Evolutionary conservation across 1,140 invertebrate species (phyloP).

Genomic region (Ceratoteleas bidentatus): DNA sequence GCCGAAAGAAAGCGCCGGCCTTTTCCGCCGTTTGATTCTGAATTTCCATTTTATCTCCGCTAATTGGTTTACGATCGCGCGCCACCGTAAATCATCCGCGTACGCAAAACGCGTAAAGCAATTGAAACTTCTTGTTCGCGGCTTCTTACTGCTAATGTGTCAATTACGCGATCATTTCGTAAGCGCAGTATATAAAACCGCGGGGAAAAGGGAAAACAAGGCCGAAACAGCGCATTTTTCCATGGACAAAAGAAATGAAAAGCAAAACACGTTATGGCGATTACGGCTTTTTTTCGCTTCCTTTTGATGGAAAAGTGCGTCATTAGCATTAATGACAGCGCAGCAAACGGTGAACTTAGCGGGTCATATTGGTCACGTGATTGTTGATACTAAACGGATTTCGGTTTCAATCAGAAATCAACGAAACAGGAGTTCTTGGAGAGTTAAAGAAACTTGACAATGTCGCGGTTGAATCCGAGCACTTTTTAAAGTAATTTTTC

Average conservation of each 20-base stretch:
- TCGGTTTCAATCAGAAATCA: no score
- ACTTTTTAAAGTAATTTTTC: no score
- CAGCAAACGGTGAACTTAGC: no score
- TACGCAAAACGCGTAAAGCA: slow-evolving; percentile 64
- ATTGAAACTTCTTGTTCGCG: slow-evolving; percentile 60
- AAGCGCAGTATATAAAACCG: slow-evolving; percentile 41
- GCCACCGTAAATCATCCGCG: slow-evolving; percentile 49
- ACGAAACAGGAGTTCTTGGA: no score
- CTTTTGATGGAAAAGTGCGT: no score
- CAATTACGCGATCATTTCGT: slow-evolving; percentile 57
- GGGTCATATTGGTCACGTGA: no score
- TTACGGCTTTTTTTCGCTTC: no score
- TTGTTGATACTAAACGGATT: no score
- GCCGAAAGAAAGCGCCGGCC: slow-evolving; percentile 27
- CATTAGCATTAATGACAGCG: no score
- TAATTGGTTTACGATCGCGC: slow-evolving; percentile 60
- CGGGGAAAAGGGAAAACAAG: slow-evolving; percentile 14
- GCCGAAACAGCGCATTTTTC: slow-evolving; percentile 12
- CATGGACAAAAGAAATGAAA: not conserved
- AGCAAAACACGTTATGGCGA: not conserved
- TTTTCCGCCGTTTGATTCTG: slow-evolving; percentile 34
- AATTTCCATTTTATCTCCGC: slow-evolving; percentile 53
- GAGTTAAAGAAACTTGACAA: no score
- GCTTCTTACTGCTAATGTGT: slow-evolving; percentile 56
- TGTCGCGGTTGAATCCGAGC: no score